Base-by-base conservation (phyloP, 2,888 invertebrate species). In the Rutpela maculata region DNA sequence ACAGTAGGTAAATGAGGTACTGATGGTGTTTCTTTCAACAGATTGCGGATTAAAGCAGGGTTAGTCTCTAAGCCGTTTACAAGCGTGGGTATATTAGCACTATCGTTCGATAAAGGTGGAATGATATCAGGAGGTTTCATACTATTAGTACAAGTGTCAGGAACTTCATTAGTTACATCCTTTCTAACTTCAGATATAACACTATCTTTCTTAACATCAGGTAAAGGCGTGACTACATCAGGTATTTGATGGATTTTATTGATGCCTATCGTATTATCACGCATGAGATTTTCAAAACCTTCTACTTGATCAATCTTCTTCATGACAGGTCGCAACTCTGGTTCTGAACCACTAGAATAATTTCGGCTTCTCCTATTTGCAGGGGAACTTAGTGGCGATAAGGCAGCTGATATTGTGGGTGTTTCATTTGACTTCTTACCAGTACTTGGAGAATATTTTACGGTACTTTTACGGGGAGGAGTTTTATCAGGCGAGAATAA, bases 51-150 rank as follows among this genome's bases (percentile, higher is more conserved):
- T 84, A 94, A 84, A 9, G 93, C 93, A 0, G 95, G 94, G 84
- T 95, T 94, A 88, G 94, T 94, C 88, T 95, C 95, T 12, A 94
- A 93, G 9, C 94, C 94, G 83, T 95, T 94, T 0, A 93, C 89
- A 12, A 89, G 80, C 62, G 91, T 43, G 22, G 68, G 17, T 15
- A 60, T 60, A 38, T 38, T 60, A 17, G 56, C 18, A 43, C 70
- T 81, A 38, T 81, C 80, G 56, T 77, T 78, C 31, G 80, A 77
- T 77, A 90, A 90, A 1, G 90, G 89, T 68, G 90, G 90, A 9
- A 91, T 88, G 55, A 87, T 85, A 70, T 92, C 92, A 1, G 88
- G 89, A 10, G 87, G 86, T 79, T 90, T 90, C 10, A 91, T 89
- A 80, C 91, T 88, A 81, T 92, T 92, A 1, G 86, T 69, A 69